These are phyloP conservation scores for Protosalanx chinensis DNA, from an alignment of 2,797 vertebrate species.

Conservation along the genomic window DNA sequence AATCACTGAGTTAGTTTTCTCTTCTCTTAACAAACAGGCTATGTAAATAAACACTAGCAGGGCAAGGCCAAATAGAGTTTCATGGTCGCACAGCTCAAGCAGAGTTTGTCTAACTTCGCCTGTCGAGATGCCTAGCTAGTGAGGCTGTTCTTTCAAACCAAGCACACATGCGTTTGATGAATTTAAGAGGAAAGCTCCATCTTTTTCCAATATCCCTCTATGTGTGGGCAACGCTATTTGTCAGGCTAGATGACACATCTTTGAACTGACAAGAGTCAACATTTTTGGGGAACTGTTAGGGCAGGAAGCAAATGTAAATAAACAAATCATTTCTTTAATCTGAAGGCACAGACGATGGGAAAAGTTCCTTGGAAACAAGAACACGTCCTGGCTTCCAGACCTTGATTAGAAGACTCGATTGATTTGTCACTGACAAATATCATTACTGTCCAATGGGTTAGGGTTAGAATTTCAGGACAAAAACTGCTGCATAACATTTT, in stretches of 20 bases:
- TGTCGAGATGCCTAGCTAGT: constrained; percentile 43
- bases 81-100: constrained; percentile 50
- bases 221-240: background rate
- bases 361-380: constrained; percentile 49
- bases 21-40: constrained; percentile 59
- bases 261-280: constrained; percentile 60
- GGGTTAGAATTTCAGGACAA: constrained; percentile 49
- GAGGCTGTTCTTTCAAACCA: constrained; percentile 58
- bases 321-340: constrained; percentile 65
- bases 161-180: constrained; percentile 59
- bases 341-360: constrained; percentile 51
- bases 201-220: constrained; percentile 65
- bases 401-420: constrained; percentile 67
- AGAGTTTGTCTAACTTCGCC: constrained; percentile 63
- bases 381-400: constrained; percentile 53
- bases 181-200: constrained; percentile 47
- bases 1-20: constrained; percentile 51
- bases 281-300: constrained; percentile 51
- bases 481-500: constrained; percentile 11
- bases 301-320: constrained; percentile 51
- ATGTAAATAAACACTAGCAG: constrained; percentile 54
- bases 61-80: constrained; percentile 45
- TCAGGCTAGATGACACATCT: constrained; percentile 53
- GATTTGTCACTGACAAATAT: constrained; percentile 62
- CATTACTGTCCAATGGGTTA: constrained; percentile 35